phyloP scores from a whole-genome alignment of 2,888 invertebrate genomes.

The Platycnemis pennipes region DNA sequence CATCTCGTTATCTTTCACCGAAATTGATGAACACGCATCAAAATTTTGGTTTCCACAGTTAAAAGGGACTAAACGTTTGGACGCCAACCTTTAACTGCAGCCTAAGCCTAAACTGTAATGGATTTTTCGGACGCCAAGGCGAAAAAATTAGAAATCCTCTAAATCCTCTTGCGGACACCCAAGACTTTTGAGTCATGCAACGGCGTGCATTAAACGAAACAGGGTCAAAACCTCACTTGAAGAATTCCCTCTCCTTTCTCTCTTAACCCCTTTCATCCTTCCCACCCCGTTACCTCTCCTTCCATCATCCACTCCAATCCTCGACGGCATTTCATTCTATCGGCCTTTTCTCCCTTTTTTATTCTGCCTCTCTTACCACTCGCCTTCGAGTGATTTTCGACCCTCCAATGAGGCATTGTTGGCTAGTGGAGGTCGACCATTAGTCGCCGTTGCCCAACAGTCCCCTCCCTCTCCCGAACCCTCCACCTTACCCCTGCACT shows the following conservation, averaged over 20 bases:
- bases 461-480: background rate
- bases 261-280: slow-evolving; percentile 34
- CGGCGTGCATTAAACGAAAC: slow-evolving; percentile 53
- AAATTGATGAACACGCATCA: background rate
- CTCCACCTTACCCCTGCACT: background rate
- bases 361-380: slow-evolving; percentile 30
- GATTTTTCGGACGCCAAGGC: background rate
- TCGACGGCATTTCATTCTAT: slow-evolving; percentile 25
- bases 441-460: slow-evolving; percentile 65
- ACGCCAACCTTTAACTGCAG: background rate
- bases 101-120: background rate
- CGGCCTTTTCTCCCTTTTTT: slow-evolving; percentile 41
- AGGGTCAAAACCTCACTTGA: slow-evolving; percentile 57
- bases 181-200: slow-evolving; percentile 30
- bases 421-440: slow-evolving; percentile 65
- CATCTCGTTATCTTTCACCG: too few species aligned
- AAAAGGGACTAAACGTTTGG: background rate
- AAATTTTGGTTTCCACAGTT: background rate
- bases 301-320: slow-evolving; percentile 14
- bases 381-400: slow-evolving; percentile 59
- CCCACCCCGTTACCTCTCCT: background rate
- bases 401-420: slow-evolving; percentile 67
- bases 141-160: background rate
- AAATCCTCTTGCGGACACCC: slow-evolving; percentile 25
- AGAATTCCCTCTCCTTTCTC: slow-evolving; percentile 28